Base-by-base conservation (phyloP, 2,888 invertebrate species). In the Dolichomitus sp. region DNA sequence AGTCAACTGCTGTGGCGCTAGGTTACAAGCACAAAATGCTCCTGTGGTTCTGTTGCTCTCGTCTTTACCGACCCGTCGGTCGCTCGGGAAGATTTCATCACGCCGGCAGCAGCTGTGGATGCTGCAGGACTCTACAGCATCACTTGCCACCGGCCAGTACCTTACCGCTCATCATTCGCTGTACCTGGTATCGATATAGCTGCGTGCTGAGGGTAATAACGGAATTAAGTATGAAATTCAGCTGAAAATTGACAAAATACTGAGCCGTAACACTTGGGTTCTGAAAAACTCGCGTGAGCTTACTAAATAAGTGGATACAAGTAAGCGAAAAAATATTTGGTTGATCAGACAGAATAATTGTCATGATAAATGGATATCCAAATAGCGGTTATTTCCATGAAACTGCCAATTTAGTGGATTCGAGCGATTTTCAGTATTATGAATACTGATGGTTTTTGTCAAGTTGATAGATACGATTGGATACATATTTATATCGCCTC, bases 11-110 rank as follows among this genome's bases (percentile, higher is more conserved):
- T 19, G 48, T 19, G 37, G 61, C n/a, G 37, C 33, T 33, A 61
- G 59, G 30, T 42, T 59, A 61, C 59, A 37, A 61, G 59, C 42
- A 27, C 45, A 4, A 23, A 40, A 54, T 14, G 50, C 45, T 52
- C 45, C 40, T 23, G 42, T 17, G 66, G 23, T 80, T 65, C 42
- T 7, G 17, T 30, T 61, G 70, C 42, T 48, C n/a, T 23, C 68
- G 50, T 63, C 23, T 6, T 88, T 89, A 89, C 87, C 90, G 88
- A 88, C 87, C 73, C 80, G 69, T 79, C 79, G 72, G 57, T 68
- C 57, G 81, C 81, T 85, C 68, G 69, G 75, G 66, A 54, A 42
- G 70, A 83, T 83, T 72, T 80, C 69, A 74, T 61, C 66, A 50
- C 9, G 45, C 14, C 23, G 52, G 14, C 30, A 57, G 45, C 77